Conservation (phyloP, 2,888 invertebrate genomes). For the Capitulum mitella region DNA sequence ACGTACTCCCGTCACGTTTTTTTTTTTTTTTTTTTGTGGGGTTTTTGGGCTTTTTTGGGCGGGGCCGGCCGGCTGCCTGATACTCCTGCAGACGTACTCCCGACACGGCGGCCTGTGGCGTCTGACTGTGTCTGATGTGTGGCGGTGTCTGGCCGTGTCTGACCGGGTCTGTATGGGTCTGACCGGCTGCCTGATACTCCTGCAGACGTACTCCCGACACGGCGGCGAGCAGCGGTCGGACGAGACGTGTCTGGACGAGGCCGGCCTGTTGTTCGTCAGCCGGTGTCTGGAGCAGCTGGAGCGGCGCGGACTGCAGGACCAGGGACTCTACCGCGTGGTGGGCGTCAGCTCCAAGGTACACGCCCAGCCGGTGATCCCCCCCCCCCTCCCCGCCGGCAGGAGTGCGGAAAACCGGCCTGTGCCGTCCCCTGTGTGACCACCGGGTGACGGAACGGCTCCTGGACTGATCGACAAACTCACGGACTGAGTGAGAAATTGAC, state of each 20-base stretch:
- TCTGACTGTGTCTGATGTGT: too few species aligned
- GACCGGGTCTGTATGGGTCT: background rate
- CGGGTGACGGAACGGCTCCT: too few species aligned
- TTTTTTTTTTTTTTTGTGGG: too few species aligned
- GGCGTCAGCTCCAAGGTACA: constrained; percentile 87
- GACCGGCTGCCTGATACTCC: background rate
- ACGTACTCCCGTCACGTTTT: background rate
- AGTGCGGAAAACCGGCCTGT: too few species aligned
- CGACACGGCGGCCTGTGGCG: too few species aligned
- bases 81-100: background rate
- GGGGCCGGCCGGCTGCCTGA: constrained; percentile 67
- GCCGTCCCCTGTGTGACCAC: too few species aligned
- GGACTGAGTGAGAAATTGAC: too few species aligned
- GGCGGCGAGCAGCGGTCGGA: constrained; percentile 43
- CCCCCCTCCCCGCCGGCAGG: too few species aligned
- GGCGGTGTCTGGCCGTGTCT: constrained; percentile 54
- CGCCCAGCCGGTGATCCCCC: too few species aligned
- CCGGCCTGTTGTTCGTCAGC: constrained; percentile 82
- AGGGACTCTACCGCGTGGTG: constrained; percentile 88
- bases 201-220: background rate
- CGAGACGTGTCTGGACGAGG: constrained; percentile 72
- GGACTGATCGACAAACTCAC: too few species aligned
- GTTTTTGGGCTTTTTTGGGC: constrained; percentile 58
- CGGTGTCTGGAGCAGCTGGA: constrained; percentile 77
- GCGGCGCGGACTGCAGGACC: constrained; percentile 83